A percentile compares a stretch with the other conserved stretches of the same genome.
phyloP scores from a whole-genome alignment of 1,140 invertebrate genomes.

The Sarcophaga bullata region DNA sequence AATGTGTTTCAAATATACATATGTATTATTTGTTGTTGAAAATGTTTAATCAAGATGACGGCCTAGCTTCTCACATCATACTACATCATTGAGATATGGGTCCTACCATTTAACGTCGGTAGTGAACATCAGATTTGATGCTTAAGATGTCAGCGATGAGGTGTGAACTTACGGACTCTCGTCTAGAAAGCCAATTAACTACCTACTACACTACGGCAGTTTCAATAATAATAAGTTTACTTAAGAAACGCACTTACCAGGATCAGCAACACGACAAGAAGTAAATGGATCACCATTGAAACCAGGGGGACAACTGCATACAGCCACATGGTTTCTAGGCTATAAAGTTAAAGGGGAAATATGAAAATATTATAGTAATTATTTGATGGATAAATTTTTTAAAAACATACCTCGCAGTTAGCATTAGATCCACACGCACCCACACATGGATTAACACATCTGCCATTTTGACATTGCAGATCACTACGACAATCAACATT shows the following conservation, averaged over 20 bases:
- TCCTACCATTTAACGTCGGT: too few relatives aligned
- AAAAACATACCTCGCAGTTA: conserved; percentile 73
- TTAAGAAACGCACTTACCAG: conserved; percentile 66
- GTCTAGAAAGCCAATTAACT: not conserved
- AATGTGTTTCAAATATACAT: too few relatives aligned
- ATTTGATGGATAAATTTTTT: not conserved
- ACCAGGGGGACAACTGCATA: conserved; percentile 84
- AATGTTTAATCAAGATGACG: too few relatives aligned
- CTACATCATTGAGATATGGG: too few relatives aligned
- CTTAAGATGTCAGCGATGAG: too few relatives aligned
- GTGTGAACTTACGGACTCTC: too few relatives aligned
- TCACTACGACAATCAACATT: conserved; percentile 71
- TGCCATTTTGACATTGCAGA: conserved; percentile 81
- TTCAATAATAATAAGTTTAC: too few relatives aligned
- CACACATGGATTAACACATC: conserved; percentile 80
- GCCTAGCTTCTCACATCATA: too few relatives aligned
- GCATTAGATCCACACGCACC: conserved; percentile 79
- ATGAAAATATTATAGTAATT: not conserved
- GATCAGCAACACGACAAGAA: conserved; percentile 71
- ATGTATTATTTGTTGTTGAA: too few relatives aligned
- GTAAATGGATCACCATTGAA: conserved; percentile 84
- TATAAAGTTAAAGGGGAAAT: conserved; percentile 61
- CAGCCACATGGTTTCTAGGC: conserved; percentile 82
- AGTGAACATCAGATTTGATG: too few relatives aligned
- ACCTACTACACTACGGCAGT: not conserved